Evolutionary conservation across 92 coral and sea anemone genomes (phyloP).

Genomic region (Zoanthus sociatus): DNA sequence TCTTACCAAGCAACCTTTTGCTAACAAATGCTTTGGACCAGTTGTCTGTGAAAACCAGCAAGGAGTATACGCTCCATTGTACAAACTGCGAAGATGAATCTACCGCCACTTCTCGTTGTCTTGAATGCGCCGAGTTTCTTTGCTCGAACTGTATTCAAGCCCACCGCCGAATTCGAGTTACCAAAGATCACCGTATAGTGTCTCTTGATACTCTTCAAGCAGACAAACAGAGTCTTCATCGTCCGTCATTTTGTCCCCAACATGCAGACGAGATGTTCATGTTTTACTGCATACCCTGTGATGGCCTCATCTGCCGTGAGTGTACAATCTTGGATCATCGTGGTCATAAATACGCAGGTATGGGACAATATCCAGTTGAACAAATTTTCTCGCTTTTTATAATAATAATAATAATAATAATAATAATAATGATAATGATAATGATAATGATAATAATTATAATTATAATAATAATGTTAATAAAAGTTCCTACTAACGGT

Average conservation of each 20-base stretch:
- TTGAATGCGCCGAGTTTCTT: constrained; percentile 93
- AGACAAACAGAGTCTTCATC: constrained; percentile 85
- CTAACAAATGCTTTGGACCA: constrained; percentile 91
- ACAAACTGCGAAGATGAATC: constrained; percentile 92
- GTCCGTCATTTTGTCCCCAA: constrained; percentile 84
- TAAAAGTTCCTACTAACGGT: too few relatives aligned
- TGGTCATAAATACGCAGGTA: constrained; percentile 91
- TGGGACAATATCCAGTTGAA: background rate
- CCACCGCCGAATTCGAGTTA: constrained; percentile 88
- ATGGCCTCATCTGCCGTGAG: constrained; percentile 86
- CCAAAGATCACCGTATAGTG: constrained; percentile 88
- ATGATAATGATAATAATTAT: too few relatives aligned
- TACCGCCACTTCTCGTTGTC: constrained; percentile 86
- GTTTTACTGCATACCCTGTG: constrained; percentile 87
- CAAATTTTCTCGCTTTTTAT: too few relatives aligned
- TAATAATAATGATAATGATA: too few relatives aligned
- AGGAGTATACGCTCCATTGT: constrained; percentile 86
- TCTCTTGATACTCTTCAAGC: constrained; percentile 92
- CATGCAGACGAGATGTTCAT: constrained; percentile 87
- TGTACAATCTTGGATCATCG: constrained; percentile 90
- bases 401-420: too few relatives aligned
- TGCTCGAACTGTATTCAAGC: constrained; percentile 91
- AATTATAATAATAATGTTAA: too few relatives aligned
- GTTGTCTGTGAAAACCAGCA: constrained; percentile 88
- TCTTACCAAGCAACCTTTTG: constrained; percentile 78